phyloP scores from a whole-genome alignment of 2,888 invertebrate species.

The Cetonia aurata region DNA sequence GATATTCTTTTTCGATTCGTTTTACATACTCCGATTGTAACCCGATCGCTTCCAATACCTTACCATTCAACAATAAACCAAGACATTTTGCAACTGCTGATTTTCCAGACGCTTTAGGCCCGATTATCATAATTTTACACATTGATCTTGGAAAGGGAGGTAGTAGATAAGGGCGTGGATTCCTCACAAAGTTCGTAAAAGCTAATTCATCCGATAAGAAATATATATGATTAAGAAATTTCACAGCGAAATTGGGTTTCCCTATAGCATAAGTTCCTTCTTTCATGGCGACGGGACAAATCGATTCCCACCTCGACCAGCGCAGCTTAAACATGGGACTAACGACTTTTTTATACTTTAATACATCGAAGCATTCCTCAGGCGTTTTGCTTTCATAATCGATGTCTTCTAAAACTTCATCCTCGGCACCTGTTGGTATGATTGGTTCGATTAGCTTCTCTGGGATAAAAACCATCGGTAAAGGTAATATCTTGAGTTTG shows the following conservation, averaged over 20 bases:
- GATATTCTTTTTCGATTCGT: slow-evolving; percentile 53
- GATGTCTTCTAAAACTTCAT: slow-evolving; percentile 53
- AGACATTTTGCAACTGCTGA: slow-evolving; percentile 71
- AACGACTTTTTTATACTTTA: slow-evolving; percentile 58
- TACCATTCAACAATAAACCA: slow-evolving; percentile 69
- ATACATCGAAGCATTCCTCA: slow-evolving; percentile 60
- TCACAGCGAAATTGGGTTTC: slow-evolving; percentile 69
- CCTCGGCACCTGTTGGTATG: slow-evolving; percentile 48
- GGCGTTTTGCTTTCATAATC: slow-evolving; percentile 53
- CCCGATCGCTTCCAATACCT: slow-evolving; percentile 65
- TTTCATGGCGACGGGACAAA: slow-evolving; percentile 75
- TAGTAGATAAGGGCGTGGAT: slow-evolving; percentile 74
- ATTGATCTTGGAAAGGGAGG: slow-evolving; percentile 71
- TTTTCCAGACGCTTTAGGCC: slow-evolving; percentile 74
- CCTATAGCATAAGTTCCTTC: slow-evolving; percentile 70
- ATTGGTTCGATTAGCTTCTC: slow-evolving; percentile 55
- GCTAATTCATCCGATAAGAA: slow-evolving; percentile 70
- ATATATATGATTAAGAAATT: slow-evolving; percentile 74
- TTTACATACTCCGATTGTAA: slow-evolving; percentile 53
- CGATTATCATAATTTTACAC: slow-evolving; percentile 73
- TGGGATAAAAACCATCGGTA: slow-evolving; percentile 62
- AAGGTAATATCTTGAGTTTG: slow-evolving; percentile 63
- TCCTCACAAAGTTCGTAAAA: slow-evolving; percentile 70
- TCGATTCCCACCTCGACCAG: slow-evolving; percentile 72
- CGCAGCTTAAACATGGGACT: slow-evolving; percentile 64